Evolutionary conservation across 2,888 invertebrate species (phyloP).

Genomic region (Chaitophorus viminalis): DNA sequence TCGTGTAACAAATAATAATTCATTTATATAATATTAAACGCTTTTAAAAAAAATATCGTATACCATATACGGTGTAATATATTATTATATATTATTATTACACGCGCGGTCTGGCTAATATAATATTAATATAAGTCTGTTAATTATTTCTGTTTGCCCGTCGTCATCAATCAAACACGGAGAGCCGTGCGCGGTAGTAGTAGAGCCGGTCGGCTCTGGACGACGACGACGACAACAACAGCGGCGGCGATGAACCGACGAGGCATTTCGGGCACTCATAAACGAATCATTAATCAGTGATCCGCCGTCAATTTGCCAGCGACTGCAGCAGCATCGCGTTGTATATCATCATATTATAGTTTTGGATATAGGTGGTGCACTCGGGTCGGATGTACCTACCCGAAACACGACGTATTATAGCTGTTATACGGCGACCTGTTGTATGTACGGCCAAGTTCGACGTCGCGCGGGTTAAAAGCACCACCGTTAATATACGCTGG

Average conservation of each 20-base stretch:
- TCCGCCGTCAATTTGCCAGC: constrained; percentile 57
- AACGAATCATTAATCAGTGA: constrained; percentile 54
- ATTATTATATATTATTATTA: neutral
- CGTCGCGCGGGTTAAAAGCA: neutral
- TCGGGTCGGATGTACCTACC: constrained; percentile 18
- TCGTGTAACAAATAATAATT: neutral
- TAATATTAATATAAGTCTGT: neutral
- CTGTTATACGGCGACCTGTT: neutral
- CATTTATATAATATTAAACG: neutral
- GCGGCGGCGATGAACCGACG: neutral
- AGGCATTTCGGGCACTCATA: constrained; percentile 17
- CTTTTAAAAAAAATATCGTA: neutral
- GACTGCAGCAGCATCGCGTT: neutral
- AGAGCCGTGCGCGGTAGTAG: neutral
- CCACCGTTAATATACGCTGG: neutral
- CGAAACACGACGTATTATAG: neutral
- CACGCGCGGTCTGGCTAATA: neutral
- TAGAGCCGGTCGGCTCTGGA: no score
- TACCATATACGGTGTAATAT: neutral
- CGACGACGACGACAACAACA: neutral
- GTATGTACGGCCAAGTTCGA: neutral
- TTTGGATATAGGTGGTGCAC: no score
- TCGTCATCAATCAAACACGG: constrained; percentile 51
- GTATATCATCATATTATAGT: neutral
- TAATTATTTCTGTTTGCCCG: constrained; percentile 32